These are phyloP conservation scores for Rhodeus uyekii DNA, from an alignment of 2,797 vertebrate genomes.

Conservation along the genomic window DNA sequence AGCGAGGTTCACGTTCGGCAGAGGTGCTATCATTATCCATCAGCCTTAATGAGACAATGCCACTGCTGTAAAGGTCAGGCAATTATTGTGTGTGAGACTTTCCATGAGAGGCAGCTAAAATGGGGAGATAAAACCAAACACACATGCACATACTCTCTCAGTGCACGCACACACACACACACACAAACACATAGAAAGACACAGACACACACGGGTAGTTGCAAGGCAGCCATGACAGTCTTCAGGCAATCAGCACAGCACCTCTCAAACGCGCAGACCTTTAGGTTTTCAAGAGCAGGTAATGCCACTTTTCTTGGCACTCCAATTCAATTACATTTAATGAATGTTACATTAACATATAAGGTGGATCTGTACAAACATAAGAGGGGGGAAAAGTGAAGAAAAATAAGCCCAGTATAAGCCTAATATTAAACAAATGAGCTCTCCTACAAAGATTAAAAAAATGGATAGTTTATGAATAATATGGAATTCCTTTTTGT, in stretches of 20 bases:
- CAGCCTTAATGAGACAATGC: slow-evolving; percentile 98
- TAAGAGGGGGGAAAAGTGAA: background rate
- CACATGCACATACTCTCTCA: slow-evolving; percentile 54
- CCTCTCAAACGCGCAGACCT: slow-evolving; percentile 48
- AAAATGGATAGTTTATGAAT: background rate
- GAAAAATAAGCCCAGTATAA: slow-evolving; percentile 13
- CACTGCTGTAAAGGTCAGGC: slow-evolving; percentile 96
- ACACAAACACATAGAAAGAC: too few species aligned
- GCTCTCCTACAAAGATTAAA: background rate
- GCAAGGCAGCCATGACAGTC: slow-evolving; percentile 48
- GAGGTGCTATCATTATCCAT: slow-evolving; percentile 89
- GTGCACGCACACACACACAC: slow-evolving; percentile 45
- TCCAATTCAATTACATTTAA: slow-evolving; percentile 58
- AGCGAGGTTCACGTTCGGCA: slow-evolving; percentile 92
- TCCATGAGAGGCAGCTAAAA: slow-evolving; percentile 69
- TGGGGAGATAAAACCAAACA: slow-evolving; percentile 76
- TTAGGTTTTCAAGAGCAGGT: slow-evolving; percentile 47
- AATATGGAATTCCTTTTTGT: background rate
- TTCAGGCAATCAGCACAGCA: slow-evolving; percentile 48
- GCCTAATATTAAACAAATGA: slow-evolving; percentile 14
- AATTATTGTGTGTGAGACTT: slow-evolving; percentile 97
- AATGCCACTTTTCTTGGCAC: slow-evolving; percentile 52
- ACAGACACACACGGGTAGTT: slow-evolving; percentile 47
- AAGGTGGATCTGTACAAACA: slow-evolving; percentile 41
- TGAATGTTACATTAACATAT: slow-evolving; percentile 54